These are phyloP conservation scores for Paracyclopina nana DNA, from an alignment of 1,140 invertebrate species.

Conservation along the genomic window DNA sequence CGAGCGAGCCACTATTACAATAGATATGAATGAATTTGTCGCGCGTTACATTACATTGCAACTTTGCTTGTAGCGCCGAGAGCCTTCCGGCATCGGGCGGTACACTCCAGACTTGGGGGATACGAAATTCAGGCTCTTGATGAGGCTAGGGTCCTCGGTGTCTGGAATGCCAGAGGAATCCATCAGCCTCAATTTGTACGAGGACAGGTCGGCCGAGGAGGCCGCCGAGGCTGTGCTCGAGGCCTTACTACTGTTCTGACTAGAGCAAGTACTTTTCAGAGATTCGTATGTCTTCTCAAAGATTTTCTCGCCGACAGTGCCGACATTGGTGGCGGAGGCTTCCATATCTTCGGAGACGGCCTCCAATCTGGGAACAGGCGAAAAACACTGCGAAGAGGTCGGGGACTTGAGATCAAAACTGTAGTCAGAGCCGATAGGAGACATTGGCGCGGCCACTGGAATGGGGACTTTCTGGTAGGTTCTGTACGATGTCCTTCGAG, in stretches of 20 bases:
- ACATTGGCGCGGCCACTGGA: constrained; percentile 6
- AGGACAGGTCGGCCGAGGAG: constrained; percentile 4
- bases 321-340: background rate
- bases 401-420: constrained; percentile 10
- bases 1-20: too few species aligned
- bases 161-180: background rate
- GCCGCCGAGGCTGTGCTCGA: background rate
- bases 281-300: too few species aligned
- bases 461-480: constrained; percentile 2
- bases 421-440: background rate
- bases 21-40: too few species aligned
- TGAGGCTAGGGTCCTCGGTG: background rate
- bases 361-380: background rate
- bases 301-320: background rate
- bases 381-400: background rate
- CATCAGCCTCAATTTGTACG: too few species aligned
- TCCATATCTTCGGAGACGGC: background rate
- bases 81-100: background rate
- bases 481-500: constrained; percentile 7
- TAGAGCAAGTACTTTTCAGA: background rate
- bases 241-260: background rate
- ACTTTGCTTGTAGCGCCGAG: constrained; percentile 2
- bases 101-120: constrained; percentile 15
- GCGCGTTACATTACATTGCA: constrained; percentile 9
- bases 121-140: constrained; percentile 14